Conservation (phyloP, 2,113 vertebrate genomes). For the Uria aalge region DNA sequence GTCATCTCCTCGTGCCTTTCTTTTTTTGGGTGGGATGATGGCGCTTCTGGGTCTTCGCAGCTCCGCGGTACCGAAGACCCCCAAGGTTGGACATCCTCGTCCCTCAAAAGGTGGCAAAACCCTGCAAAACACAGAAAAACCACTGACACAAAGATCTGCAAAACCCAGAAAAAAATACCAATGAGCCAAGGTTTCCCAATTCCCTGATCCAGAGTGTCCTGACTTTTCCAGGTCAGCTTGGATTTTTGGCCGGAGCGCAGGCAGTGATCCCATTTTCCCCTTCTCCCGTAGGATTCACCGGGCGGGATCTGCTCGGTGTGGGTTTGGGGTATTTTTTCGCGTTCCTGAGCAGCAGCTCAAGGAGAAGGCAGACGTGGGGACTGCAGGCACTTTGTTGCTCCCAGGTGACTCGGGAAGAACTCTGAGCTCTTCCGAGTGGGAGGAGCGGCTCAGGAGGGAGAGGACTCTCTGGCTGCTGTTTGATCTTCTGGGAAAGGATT, state of each 20-base stretch:
- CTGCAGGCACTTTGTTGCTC: no score
- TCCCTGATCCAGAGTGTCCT: background rate
- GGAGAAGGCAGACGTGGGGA: background rate
- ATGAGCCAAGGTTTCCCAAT: rapidly evolving
- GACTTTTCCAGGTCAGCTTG: background rate
- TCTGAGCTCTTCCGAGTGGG: background rate
- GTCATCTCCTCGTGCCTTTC: background rate
- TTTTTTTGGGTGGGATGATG: background rate
- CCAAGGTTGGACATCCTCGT: background rate
- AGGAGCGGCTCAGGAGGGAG: background rate
- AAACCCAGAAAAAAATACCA: background rate
- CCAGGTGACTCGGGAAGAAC: background rate
- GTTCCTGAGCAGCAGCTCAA: background rate
- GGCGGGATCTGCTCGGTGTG: background rate
- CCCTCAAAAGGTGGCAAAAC: background rate
- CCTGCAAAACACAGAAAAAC: background rate
- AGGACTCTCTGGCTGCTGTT: rapidly evolving
- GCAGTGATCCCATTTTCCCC: rapidly evolving
- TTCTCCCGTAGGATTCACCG: background rate
- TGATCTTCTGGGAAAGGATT: background rate
- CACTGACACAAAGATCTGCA: background rate
- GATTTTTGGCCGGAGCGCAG: background rate
- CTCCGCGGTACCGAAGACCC: background rate
- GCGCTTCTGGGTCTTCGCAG: background rate
- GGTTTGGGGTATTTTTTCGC: background rate